Conservation (phyloP, 2,113 vertebrate genomes). For the Eublepharis macularius region DNA sequence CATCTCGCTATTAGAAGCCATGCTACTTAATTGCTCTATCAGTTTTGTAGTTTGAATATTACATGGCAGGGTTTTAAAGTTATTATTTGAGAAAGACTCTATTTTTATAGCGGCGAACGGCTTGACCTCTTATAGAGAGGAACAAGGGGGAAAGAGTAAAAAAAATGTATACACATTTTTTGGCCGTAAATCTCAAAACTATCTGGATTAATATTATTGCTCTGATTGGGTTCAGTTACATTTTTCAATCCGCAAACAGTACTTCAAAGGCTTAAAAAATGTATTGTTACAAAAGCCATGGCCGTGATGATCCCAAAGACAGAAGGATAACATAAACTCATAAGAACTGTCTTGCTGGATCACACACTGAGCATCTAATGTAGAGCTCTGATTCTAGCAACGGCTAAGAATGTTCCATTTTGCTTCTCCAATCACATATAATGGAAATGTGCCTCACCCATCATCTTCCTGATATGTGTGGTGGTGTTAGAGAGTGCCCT, state of each 20-base stretch:
- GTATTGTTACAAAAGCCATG: slow-evolving; percentile 22
- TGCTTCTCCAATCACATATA: no score
- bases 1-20: slow-evolving; percentile 31
- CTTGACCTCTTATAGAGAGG: slow-evolving; percentile 26
- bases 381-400: neutral
- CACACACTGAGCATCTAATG: no score
- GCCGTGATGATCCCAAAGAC: slow-evolving; percentile 18
- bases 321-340: neutral
- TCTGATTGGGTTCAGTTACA: neutral
- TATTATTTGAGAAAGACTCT: slow-evolving; percentile 31
- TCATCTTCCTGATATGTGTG: no score
- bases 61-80: slow-evolving; percentile 35
- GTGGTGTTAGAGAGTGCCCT: no score
- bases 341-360: neutral
- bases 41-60: slow-evolving; percentile 23
- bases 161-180: neutral
- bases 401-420: no score
- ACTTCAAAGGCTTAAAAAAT: neutral
- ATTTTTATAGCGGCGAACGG: neutral
- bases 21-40: slow-evolving; percentile 47
- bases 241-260: neutral
- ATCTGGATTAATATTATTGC: slow-evolving; percentile 16
- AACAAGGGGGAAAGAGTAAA: neutral
- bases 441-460: no score
- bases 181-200: neutral